These are phyloP conservation scores for Pleuronectes platessa DNA, from an alignment of 2,113 vertebrate genomes.

Conservation along the genomic window DNA sequence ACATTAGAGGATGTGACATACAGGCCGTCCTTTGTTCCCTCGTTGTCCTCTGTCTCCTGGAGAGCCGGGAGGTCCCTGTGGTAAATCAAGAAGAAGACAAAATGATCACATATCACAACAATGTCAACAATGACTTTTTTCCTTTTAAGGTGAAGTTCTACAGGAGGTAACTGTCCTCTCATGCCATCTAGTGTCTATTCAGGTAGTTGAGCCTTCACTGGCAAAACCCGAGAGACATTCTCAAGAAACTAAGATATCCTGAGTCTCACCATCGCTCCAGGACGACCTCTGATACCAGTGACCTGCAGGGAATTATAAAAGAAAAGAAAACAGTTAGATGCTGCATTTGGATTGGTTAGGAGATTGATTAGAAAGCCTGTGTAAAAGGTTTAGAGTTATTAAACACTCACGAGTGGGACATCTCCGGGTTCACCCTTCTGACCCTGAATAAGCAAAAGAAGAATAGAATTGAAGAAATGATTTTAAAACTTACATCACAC, in stretches of 20 bases:
- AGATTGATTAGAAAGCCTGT: background rate
- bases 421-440: slow-evolving; percentile 97
- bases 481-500: background rate
- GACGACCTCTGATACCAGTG: slow-evolving; percentile 91
- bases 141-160: slow-evolving; percentile 37
- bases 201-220: slow-evolving; percentile 1
- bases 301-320: slow-evolving; percentile 78
- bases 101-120: background rate
- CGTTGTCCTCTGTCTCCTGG: slow-evolving; percentile 90
- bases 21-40: slow-evolving; percentile 93
- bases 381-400: background rate
- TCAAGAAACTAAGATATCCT: background rate
- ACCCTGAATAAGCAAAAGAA: slow-evolving; percentile 82
- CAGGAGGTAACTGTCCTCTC: slow-evolving; percentile 54
- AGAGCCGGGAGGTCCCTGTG: slow-evolving; percentile 93
- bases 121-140: too few species aligned
- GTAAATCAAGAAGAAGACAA: slow-evolving; percentile 29
- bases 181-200: slow-evolving; percentile 78
- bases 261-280: slow-evolving; percentile 89
- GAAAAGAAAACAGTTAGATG: background rate
- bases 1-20: slow-evolving; percentile 73
- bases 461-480: background rate
- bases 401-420: slow-evolving; percentile 90
- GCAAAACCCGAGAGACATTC: too few species aligned
- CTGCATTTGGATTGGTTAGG: background rate